phyloP scores from a whole-genome alignment of 2,888 invertebrate genomes.

The Mythimna ferrago region DNA sequence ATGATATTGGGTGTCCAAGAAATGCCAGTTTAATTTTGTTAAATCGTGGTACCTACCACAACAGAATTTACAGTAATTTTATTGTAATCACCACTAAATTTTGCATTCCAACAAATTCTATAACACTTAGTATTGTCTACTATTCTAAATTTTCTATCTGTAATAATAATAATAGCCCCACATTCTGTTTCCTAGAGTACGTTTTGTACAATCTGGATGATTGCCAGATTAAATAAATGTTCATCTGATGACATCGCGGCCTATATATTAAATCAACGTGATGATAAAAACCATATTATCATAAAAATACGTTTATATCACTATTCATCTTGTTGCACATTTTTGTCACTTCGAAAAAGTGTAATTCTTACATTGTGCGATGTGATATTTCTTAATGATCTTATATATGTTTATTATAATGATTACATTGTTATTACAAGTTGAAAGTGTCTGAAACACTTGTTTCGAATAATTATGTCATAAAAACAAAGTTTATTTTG shows the following conservation, averaged over 20 bases:
- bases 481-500: not conserved
- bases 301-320: constrained; percentile 31
- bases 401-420: constrained; percentile 8
- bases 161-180: constrained; percentile 21
- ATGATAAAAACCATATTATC: constrained; percentile 24
- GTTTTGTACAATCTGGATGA: constrained; percentile 55
- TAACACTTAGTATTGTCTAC: constrained; percentile 11
- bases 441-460: not conserved
- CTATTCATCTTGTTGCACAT: constrained; percentile 7
- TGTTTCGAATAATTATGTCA: not conserved
- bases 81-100: not conserved
- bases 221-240: constrained; percentile 56
- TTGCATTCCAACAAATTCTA: constrained; percentile 1
- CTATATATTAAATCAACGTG: constrained; percentile 26
- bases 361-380: not conserved
- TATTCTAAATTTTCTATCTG: constrained; percentile 9
- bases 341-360: not conserved
- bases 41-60: not conserved
- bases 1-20: not conserved
- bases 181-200: constrained; percentile 34
- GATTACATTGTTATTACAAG: not conserved
- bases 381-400: not conserved
- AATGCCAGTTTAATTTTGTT: not conserved
- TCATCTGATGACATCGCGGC: constrained; percentile 20
- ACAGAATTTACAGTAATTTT: not conserved